These are phyloP conservation scores for Lampris incognitus DNA, from an alignment of 2,113 vertebrate genomes.

Conservation along the genomic window DNA sequence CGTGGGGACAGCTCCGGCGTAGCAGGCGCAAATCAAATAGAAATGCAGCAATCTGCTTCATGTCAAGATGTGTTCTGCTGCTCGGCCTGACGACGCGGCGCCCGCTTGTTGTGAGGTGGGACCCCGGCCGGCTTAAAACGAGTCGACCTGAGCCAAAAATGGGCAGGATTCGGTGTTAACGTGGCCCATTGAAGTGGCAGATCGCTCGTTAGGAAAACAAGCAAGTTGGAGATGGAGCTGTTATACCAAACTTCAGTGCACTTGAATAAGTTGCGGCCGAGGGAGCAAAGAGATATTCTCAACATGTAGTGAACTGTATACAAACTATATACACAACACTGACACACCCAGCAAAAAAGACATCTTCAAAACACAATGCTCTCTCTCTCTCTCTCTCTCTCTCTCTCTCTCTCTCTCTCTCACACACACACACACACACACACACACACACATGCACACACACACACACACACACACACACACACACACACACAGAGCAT, in stretches of 20 bases:
- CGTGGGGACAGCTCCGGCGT: constrained; percentile 79
- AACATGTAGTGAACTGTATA: neutral
- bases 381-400: neutral
- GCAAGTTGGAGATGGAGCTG: neutral
- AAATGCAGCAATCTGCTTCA: constrained; percentile 80
- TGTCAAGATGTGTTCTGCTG: constrained; percentile 78
- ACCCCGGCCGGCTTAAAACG: constrained; percentile 33
- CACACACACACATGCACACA: too few species aligned
- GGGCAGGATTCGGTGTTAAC: constrained; percentile 8
- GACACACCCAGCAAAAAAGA: constrained; percentile 18
- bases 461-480: constrained; percentile 1
- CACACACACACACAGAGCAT: neutral
- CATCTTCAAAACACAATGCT: neutral
- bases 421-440: too few species aligned
- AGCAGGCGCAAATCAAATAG: constrained; percentile 80
- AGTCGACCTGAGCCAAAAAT: constrained; percentile 3
- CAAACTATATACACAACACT: constrained; percentile 3
- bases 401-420: neutral
- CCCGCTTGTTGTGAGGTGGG: constrained; percentile 65
- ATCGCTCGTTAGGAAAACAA: neutral
- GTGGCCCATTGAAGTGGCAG: neutral
- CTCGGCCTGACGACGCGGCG: constrained; percentile 65
- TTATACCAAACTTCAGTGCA: neutral
- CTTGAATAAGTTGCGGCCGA: neutral
- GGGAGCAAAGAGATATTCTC: neutral